These are phyloP conservation scores for Lacerta bilineata DNA, from an alignment of 2,797 vertebrate genomes.

Conservation along the genomic window DNA sequence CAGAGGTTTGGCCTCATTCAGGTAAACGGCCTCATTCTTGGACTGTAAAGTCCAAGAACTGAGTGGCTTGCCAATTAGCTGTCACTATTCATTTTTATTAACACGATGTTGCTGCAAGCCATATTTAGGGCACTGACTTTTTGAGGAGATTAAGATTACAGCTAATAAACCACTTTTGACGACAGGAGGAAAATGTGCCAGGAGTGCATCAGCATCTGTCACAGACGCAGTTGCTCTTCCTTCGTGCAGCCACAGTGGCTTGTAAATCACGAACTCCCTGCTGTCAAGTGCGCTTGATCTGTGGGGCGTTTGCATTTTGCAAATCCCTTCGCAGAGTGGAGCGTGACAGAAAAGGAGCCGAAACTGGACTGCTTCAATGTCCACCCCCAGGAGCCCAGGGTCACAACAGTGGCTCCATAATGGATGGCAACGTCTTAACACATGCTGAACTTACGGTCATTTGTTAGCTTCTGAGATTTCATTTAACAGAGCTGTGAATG, in stretches of 20 bases:
- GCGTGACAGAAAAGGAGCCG: not conserved
- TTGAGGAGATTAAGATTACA: constrained; percentile 27
- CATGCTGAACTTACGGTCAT: too few species aligned
- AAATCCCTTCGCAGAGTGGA: not conserved
- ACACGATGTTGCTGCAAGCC: constrained; percentile 25
- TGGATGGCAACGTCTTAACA: not conserved
- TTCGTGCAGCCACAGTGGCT: constrained; percentile 21
- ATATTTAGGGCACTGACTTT: not conserved
- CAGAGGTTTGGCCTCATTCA: not conserved
- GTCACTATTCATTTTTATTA: constrained; percentile 33
- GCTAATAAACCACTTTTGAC: constrained; percentile 34
- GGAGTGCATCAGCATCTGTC: constrained; percentile 13
- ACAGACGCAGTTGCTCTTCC: constrained; percentile 28
- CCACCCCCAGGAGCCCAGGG: fast-evolving
- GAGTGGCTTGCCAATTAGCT: constrained; percentile 16
- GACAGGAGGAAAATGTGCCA: constrained; percentile 36
- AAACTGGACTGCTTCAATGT: not conserved
- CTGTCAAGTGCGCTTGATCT: not conserved
- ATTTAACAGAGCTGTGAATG: not conserved
- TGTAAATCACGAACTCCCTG: not conserved
- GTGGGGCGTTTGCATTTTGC: not conserved
- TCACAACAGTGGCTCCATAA: not conserved
- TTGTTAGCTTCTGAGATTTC: not conserved
- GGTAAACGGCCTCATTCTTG: constrained; percentile 10
- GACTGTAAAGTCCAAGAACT: constrained; percentile 7